Evolutionary conservation across 2,888 invertebrate species (phyloP).

Genomic region (Polylopha cassiicola): DNA sequence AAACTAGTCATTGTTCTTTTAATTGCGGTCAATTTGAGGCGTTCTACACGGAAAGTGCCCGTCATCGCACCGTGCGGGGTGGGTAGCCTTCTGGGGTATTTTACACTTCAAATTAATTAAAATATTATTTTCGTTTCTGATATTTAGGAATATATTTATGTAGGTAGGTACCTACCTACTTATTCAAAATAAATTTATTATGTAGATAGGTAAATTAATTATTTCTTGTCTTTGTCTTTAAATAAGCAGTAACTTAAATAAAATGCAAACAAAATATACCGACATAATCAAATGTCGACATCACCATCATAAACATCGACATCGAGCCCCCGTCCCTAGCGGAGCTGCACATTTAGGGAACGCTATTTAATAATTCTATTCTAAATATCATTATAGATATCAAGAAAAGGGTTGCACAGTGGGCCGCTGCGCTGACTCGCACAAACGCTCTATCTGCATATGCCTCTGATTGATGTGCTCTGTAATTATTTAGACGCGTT

Average conservation of each 20-base stretch:
- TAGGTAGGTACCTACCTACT: too few relatives aligned
- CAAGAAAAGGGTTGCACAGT: constrained; percentile 74
- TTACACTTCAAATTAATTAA: constrained; percentile 17
- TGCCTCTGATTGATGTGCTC: constrained; percentile 75
- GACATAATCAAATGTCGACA: too few relatives aligned
- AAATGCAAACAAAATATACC: too few relatives aligned
- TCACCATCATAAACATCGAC: constrained; percentile 17
- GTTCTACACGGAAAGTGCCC: constrained; percentile 71
- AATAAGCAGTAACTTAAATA: too few relatives aligned
- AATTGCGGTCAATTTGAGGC: constrained; percentile 73
- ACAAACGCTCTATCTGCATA: constrained; percentile 74
- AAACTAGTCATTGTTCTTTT: constrained; percentile 76
- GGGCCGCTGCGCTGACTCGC: constrained; percentile 72
- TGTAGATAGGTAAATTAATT: too few relatives aligned
- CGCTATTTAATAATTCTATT: constrained; percentile 62
- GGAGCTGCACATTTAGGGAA: constrained; percentile 39
- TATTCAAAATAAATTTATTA: too few relatives aligned
- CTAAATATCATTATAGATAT: constrained; percentile 71
- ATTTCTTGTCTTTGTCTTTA: too few relatives aligned
- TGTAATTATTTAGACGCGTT: constrained; percentile 78
- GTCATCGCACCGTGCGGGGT: constrained; percentile 62
- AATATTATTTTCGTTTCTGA: not conserved
- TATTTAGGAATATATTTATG: too few relatives aligned
- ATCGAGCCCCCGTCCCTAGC: constrained; percentile 41
- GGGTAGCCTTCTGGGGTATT: constrained; percentile 23